phyloP scores from a whole-genome alignment of 2,113 vertebrate genomes.

The Felis chaus region DNA sequence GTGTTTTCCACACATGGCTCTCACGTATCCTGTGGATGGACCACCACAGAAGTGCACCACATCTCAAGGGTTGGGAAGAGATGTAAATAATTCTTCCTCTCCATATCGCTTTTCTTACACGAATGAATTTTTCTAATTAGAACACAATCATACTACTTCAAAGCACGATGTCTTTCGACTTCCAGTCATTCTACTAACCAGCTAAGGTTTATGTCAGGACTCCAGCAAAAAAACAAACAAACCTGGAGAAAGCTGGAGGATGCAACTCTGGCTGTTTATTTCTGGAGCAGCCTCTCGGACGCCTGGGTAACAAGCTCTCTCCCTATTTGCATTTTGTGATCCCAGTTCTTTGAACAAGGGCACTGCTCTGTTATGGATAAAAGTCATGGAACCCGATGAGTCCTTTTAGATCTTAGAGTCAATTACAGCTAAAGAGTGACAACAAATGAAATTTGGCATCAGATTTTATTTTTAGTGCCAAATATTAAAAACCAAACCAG shows the following conservation, averaged over 20 bases:
- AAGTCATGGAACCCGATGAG: background rate
- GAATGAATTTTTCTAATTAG: background rate
- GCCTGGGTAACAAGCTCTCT: background rate
- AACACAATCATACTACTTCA: background rate
- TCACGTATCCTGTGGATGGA: background rate
- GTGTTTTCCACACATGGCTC: background rate
- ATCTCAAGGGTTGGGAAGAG: background rate
- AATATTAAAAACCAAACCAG: constrained; percentile 64
- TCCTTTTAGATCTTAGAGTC: constrained; percentile 46
- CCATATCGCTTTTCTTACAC: background rate
- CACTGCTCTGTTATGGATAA: background rate
- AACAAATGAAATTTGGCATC: constrained; percentile 50
- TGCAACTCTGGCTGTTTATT: background rate
- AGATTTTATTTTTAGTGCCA: constrained; percentile 53
- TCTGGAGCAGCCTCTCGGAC: background rate
- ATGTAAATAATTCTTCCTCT: background rate
- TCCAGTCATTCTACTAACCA: background rate
- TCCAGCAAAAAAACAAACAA: background rate
- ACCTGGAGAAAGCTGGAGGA: background rate
- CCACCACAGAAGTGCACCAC: background rate
- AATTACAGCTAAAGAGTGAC: constrained; percentile 42
- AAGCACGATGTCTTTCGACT: background rate
- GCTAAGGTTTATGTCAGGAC: background rate
- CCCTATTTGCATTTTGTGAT: constrained; percentile 22
- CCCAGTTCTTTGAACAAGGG: background rate